These are phyloP conservation scores for Onychorhynchus coronatus DNA, from an alignment of 2,113 vertebrate species.

Conservation along the genomic window DNA sequence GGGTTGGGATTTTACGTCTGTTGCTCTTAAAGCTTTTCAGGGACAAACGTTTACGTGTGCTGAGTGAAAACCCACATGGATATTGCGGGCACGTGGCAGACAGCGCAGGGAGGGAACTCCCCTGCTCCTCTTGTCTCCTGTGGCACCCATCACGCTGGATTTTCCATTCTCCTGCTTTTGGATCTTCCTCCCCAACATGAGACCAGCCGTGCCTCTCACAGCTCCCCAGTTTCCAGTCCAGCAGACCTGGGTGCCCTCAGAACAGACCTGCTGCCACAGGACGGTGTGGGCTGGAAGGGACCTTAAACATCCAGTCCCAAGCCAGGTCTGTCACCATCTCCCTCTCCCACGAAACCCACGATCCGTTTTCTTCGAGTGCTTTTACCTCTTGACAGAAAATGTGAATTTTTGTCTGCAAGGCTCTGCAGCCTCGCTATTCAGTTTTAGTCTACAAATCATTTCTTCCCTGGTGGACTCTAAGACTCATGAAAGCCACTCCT, in stretches of 20 bases:
- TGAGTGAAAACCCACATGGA: neutral
- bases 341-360: neutral
- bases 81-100: fast-evolving
- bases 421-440: neutral
- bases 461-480: neutral
- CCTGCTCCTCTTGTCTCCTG: neutral
- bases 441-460: neutral
- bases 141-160: neutral
- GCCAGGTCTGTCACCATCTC: neutral
- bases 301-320: neutral
- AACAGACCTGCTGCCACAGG: neutral
- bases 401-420: neutral
- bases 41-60: neutral
- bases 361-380: fast-evolving
- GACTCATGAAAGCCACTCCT: neutral
- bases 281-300: neutral
- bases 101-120: neutral
- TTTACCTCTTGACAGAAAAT: neutral
- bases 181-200: fast-evolving
- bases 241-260: neutral
- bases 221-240: neutral
- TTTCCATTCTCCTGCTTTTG: neutral
- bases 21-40: neutral
- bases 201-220: neutral
- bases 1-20: fast-evolving